Percentiles rank a stretch among this genome's conserved stretches.
phyloP scores from a whole-genome alignment of 1,140 invertebrate genomes.

The Phortica variegata region DNA sequence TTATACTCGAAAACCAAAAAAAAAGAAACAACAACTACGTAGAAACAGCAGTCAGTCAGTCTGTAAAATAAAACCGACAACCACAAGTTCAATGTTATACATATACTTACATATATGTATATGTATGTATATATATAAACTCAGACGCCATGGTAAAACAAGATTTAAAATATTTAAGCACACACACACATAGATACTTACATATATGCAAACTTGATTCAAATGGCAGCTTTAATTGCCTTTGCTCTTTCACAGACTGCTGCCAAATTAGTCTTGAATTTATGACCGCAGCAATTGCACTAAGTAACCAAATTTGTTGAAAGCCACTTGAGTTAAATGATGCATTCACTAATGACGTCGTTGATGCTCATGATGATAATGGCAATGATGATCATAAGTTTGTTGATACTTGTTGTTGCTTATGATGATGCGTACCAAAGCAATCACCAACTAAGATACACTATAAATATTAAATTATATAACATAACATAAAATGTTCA shows the following conservation, averaged over 20 bases:
- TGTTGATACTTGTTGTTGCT: no score
- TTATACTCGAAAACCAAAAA: background rate
- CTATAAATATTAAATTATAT: no score
- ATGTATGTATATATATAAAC: conserved; percentile 10
- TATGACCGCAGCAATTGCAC: background rate
- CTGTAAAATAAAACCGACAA: conserved; percentile 6
- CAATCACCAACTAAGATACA: no score
- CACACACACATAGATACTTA: background rate
- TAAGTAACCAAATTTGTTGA: conserved; percentile 15
- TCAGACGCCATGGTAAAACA: background rate
- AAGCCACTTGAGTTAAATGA: conserved; percentile 47
- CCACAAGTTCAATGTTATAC: no score
- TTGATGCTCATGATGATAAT: background rate
- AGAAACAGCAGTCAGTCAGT: background rate
- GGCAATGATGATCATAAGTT: no score
- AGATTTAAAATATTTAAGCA: conserved; percentile 15
- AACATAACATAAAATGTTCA: no score
- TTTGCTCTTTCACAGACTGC: no score
- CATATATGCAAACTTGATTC: background rate
- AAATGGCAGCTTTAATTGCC: no score
- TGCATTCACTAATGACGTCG: conserved; percentile 1
- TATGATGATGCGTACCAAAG: no score
- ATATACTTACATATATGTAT: conserved; percentile 18
- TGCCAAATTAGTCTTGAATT: no score
- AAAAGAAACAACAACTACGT: background rate